phyloP scores from a whole-genome alignment of 2,888 invertebrate species.

The Morpho achilles region DNA sequence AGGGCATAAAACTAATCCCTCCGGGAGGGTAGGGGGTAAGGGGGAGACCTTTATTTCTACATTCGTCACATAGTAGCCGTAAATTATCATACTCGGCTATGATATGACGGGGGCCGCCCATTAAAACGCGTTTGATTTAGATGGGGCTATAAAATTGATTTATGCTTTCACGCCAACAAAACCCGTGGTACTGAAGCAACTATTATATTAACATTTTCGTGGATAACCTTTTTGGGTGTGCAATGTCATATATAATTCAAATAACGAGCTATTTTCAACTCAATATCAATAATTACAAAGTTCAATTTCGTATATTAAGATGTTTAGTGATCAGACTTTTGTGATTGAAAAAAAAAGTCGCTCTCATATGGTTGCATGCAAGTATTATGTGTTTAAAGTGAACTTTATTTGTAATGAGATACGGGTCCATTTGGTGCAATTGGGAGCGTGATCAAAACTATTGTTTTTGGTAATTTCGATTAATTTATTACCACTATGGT shows the following conservation, averaged over 20 bases:
- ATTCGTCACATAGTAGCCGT: slow-evolving; percentile 80
- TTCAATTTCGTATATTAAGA: slow-evolving; percentile 25
- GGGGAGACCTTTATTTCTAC: slow-evolving; percentile 76
- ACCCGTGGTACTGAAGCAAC: slow-evolving; percentile 78
- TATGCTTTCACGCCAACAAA: slow-evolving; percentile 80
- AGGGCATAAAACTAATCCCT: slow-evolving; percentile 74
- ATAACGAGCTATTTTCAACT: slow-evolving; percentile 31
- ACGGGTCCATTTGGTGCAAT: slow-evolving; percentile 38
- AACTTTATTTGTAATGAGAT: slow-evolving; percentile 36
- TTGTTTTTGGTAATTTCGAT: slow-evolving; percentile 74
- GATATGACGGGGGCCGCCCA: slow-evolving; percentile 80
- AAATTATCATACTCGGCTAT: slow-evolving; percentile 80
- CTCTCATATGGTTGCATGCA: slow-evolving; percentile 70
- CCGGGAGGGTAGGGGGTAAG: slow-evolving; percentile 33
- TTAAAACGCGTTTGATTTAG: slow-evolving; percentile 81
- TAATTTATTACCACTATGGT: slow-evolving; percentile 55
- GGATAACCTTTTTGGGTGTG: slow-evolving; percentile 67
- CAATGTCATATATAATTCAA: slow-evolving; percentile 51
- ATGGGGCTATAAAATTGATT: slow-evolving; percentile 81
- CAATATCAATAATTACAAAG: slow-evolving; percentile 19
- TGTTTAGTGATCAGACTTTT: slow-evolving; percentile 62
- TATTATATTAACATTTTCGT: slow-evolving; percentile 80
- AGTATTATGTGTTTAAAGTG: slow-evolving; percentile 39
- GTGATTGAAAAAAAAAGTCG: slow-evolving; percentile 67
- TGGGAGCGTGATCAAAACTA: slow-evolving; percentile 44